Conservation (phyloP, 1,140 invertebrate species). For the Aporrectodea caliginosa region DNA sequence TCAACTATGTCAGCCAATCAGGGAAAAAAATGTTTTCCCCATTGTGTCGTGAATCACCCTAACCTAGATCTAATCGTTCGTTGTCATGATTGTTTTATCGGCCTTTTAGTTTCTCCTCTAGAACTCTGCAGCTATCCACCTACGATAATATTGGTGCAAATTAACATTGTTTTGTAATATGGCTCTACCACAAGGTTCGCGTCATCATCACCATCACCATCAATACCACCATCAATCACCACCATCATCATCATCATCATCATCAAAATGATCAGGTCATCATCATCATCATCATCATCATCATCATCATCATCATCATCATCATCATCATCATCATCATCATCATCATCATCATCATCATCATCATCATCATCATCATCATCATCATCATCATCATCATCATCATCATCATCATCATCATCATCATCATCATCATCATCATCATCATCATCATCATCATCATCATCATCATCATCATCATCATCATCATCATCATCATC, state of each 20-base stretch:
- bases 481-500: constrained; percentile 1
- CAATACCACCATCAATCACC: no score
- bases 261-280: neutral
- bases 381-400: neutral
- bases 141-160: no score
- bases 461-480: neutral
- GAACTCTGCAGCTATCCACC: no score
- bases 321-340: constrained; percentile 3
- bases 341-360: neutral
- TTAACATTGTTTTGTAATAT: no score
- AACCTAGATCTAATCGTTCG: no score
- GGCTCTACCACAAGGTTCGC: no score
- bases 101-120: no score
- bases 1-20: no score
- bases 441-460: neutral
- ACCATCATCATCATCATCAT: neutral
- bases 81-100: no score
- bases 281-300: neutral
- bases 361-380: neutral
- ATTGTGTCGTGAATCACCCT: no score
- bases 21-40: no score
- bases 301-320: constrained; percentile 2
- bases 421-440: neutral
- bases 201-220: no score
- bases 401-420: neutral